Conservation (phyloP, 2,797 vertebrate genomes). For the Phrynocephalus vlangalii region DNA sequence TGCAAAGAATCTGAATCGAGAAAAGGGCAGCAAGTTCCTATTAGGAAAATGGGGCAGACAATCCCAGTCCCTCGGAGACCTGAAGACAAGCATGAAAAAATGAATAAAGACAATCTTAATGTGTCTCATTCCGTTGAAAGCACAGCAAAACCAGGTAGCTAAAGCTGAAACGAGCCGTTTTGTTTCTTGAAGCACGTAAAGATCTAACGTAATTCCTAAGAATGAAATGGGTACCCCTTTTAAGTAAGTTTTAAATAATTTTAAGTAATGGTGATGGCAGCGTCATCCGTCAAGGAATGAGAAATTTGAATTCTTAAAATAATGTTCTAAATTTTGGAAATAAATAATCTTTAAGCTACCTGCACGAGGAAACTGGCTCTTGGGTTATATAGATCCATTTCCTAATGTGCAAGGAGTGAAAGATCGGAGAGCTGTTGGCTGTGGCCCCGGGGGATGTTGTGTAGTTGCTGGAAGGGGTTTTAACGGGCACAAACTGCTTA, state of each 20-base stretch:
- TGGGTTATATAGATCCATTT: background rate
- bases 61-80: conserved; percentile 69
- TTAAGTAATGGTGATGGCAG: no score
- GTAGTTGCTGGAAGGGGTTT: background rate
- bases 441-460: no score
- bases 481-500: background rate
- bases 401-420: no score
- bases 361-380: background rate
- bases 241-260: no score
- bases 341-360: background rate
- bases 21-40: conserved; percentile 73
- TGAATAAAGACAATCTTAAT: conserved; percentile 72
- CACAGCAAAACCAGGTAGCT: conserved; percentile 82
- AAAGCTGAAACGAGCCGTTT: background rate
- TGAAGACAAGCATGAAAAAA: conserved; percentile 82
- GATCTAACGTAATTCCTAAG: background rate
- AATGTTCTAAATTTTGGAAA: background rate
- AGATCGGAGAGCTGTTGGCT: no score
- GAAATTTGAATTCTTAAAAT: conserved; percentile 3
- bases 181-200: background rate
- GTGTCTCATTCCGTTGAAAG: conserved; percentile 67
- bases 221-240: background rate
- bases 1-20: conserved; percentile 81
- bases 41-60: conserved; percentile 76
- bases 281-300: background rate